Base-by-base conservation (phyloP, 1,140 invertebrate species). In the Drosophila lacertosa region DNA sequence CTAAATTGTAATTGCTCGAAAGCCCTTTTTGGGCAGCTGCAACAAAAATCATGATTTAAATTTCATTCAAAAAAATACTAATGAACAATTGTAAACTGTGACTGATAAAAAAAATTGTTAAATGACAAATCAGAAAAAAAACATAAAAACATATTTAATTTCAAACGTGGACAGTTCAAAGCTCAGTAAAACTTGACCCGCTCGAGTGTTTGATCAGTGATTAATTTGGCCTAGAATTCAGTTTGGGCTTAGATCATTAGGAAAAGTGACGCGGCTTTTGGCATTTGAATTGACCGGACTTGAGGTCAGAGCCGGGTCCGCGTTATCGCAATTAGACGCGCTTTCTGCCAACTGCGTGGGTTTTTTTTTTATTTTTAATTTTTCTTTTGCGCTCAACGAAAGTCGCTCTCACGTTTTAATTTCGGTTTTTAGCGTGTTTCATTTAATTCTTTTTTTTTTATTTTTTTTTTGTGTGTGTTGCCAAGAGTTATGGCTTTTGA, bases 321-420 rank as follows among this genome's bases (percentile, higher is more conserved):
- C 40, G 29, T 35, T 55, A 29, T 44, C 20, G 71, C 74, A 74
- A 77, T 77, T 77, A 65, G 74, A 74, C 71, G 74, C 71, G 71
- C 71, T 77, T 77, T 77, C 64, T 68, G 70, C 51, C 45, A 48
- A 40, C 44, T 9, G 45, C 18, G 65, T 51, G 60, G 51, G 62
- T 65, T 65, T 70, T 65, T 35, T 51, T 39, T 37, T 53, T 53
- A 53, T 58, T 22, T 66, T 29, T 35, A 71, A 71, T 54, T n/a
- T n/a, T n/a, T n/a, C n/a, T n/a, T n/a, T n/a, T 54, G 64, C 70
- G 48, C 44, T 44, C 71, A 74, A 70, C 42, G 74, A 77, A 76
- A 76, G 74, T 76, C 74, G 48, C 69, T 77, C 74, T 77, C 74
- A 77, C 71, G 71, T 57, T 76, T 76, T 54, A 54, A 58, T 76